phyloP scores from a whole-genome alignment of 2,888 invertebrate genomes.

The Busseola fusca region DNA sequence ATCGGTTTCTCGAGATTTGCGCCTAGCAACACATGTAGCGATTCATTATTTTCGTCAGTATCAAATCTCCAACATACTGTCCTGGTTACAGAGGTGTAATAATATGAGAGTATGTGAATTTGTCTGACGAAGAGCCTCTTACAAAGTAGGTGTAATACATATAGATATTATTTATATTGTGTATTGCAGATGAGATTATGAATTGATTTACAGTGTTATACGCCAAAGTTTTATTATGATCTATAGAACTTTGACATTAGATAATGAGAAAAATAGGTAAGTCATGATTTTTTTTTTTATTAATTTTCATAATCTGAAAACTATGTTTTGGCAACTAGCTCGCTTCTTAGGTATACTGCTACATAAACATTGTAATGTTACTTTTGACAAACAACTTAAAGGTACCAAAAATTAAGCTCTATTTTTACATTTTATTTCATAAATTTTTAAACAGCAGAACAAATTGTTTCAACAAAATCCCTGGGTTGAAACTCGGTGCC shows the following conservation, averaged over 20 bases:
- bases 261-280: neutral
- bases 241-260: neutral
- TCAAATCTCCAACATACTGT: constrained; percentile 67
- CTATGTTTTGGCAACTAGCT: constrained; percentile 33
- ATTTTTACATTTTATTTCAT: constrained; percentile 3
- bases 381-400: constrained; percentile 18
- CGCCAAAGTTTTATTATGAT: neutral
- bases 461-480: neutral
- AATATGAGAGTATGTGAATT: constrained; percentile 67
- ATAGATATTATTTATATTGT: neutral
- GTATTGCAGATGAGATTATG: constrained; percentile 1
- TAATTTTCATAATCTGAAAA: neutral
- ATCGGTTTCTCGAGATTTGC: too few relatives aligned
- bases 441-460: neutral
- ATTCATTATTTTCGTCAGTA: constrained; percentile 21
- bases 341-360: constrained; percentile 38
- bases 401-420: neutral
- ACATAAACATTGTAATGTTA: constrained; percentile 2
- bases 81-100: constrained; percentile 64
- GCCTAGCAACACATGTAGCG: too few relatives aligned
- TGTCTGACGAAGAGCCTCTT: constrained; percentile 37
- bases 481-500: neutral
- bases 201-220: neutral
- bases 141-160: neutral
- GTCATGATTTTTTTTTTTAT: neutral